Evolutionary conservation across 2,797 vertebrate genomes (phyloP).

Genomic region (Cichlasoma orientale): DNA sequence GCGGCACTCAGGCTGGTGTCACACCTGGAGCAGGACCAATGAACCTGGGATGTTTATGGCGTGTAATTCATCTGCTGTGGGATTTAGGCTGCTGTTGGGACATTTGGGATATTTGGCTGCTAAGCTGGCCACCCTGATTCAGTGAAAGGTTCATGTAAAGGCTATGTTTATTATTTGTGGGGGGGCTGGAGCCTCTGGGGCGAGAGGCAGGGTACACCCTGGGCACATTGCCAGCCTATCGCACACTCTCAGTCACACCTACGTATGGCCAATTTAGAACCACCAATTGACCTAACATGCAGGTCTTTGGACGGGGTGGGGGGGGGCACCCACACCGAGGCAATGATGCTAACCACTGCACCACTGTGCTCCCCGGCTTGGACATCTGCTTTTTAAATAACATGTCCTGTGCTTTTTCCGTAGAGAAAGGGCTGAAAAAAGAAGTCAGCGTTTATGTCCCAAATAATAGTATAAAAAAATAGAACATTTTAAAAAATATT

Average conservation of each 20-base stretch:
- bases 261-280: not conserved
- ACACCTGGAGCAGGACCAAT: conserved; percentile 45
- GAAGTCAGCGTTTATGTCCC: too few relatives aligned
- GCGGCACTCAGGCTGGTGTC: conserved; percentile 27
- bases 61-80: not conserved
- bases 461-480: not conserved
- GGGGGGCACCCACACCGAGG: too few relatives aligned
- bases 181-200: not conserved
- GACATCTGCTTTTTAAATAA: too few relatives aligned
- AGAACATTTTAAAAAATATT: not conserved
- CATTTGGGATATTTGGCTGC: not conserved
- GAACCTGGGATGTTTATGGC: conserved; percentile 16
- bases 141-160: not conserved
- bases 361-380: too few relatives aligned
- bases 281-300: not conserved
- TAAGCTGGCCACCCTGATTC: not conserved
- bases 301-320: not conserved
- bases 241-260: not conserved
- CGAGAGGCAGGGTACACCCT: not conserved
- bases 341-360: too few relatives aligned
- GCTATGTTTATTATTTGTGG: not conserved
- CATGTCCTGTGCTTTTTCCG: too few relatives aligned
- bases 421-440: too few relatives aligned
- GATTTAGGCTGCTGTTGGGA: not conserved
- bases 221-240: not conserved